Evolutionary conservation across 2,888 invertebrate species (phyloP).

Genomic region (Caenorhabditis panamensis): DNA sequence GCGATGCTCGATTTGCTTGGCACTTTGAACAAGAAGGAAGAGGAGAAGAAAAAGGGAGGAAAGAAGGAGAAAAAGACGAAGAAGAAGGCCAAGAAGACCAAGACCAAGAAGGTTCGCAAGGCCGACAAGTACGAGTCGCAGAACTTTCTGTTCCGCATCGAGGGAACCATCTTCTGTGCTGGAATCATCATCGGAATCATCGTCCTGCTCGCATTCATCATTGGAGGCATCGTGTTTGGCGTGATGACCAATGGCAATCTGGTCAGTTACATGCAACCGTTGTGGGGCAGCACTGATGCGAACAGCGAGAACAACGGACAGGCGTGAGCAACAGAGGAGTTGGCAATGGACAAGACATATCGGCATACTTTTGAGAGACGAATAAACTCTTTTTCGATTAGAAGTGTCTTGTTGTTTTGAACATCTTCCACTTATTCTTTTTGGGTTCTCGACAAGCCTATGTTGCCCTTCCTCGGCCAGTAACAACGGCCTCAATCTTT

Average conservation of each 20-base stretch:
- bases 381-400: too few relatives aligned
- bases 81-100: constrained; percentile 53
- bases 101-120: constrained; percentile 58
- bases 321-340: too few relatives aligned
- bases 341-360: too few relatives aligned
- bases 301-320: background rate
- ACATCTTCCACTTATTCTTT: too few relatives aligned
- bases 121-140: constrained; percentile 62
- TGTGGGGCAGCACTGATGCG: constrained; percentile 23
- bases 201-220: constrained; percentile 13
- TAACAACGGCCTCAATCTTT: too few relatives aligned
- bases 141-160: constrained; percentile 66
- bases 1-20: constrained; percentile 66
- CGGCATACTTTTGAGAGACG: too few relatives aligned
- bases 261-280: constrained; percentile 40
- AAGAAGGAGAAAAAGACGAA: constrained; percentile 32
- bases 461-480: too few relatives aligned
- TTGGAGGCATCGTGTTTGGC: constrained; percentile 19
- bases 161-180: constrained; percentile 65
- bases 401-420: too few relatives aligned
- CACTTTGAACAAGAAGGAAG: constrained; percentile 49
- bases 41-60: constrained; percentile 12
- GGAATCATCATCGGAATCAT: constrained; percentile 37
- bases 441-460: too few relatives aligned
- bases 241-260: constrained; percentile 40